phyloP scores from a whole-genome alignment of 2,888 invertebrate species.

The Anoplius nigerrimus region DNA sequence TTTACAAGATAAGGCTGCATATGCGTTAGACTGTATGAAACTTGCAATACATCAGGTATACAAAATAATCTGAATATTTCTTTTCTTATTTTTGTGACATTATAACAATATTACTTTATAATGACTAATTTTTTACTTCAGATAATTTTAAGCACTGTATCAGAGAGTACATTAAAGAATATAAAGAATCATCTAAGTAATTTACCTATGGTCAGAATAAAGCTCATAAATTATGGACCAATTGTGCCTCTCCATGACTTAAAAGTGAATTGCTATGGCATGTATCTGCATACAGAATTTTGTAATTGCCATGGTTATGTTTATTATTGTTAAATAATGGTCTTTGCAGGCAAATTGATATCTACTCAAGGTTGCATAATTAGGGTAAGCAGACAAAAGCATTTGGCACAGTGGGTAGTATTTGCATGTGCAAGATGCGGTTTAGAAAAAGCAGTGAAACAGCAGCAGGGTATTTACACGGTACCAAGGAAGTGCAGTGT shows the following conservation, averaged over 20 bases:
- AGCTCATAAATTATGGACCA: slow-evolving; percentile 81
- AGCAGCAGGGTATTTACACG: slow-evolving; percentile 79
- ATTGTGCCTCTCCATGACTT: slow-evolving; percentile 82
- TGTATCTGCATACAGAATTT: slow-evolving; percentile 48
- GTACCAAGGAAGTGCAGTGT: slow-evolving; percentile 79
- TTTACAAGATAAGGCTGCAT: slow-evolving; percentile 81
- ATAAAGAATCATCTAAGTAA: slow-evolving; percentile 30
- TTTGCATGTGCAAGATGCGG: slow-evolving; percentile 86
- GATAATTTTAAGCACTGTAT: slow-evolving; percentile 74
- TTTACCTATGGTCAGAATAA: slow-evolving; percentile 76
- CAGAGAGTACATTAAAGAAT: slow-evolving; percentile 68
- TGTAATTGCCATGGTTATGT: slow-evolving; percentile 7
- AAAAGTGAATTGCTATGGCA: slow-evolving; percentile 85
- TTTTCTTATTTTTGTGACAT: slow-evolving; percentile 11
- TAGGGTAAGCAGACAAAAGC: slow-evolving; percentile 84
- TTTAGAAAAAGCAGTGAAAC: slow-evolving; percentile 72
- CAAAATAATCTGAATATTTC: slow-evolving; percentile 22
- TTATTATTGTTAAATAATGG: not conserved
- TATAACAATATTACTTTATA: not conserved
- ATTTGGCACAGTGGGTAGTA: slow-evolving; percentile 85
- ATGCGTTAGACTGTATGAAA: slow-evolving; percentile 83
- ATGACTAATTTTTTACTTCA: slow-evolving; percentile 47
- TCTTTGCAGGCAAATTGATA: slow-evolving; percentile 81
- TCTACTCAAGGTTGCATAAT: slow-evolving; percentile 91
- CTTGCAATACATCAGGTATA: slow-evolving; percentile 87